Evolutionary conservation across 1,140 invertebrate genomes (phyloP).

Genomic region (Nasonia giraulti): DNA sequence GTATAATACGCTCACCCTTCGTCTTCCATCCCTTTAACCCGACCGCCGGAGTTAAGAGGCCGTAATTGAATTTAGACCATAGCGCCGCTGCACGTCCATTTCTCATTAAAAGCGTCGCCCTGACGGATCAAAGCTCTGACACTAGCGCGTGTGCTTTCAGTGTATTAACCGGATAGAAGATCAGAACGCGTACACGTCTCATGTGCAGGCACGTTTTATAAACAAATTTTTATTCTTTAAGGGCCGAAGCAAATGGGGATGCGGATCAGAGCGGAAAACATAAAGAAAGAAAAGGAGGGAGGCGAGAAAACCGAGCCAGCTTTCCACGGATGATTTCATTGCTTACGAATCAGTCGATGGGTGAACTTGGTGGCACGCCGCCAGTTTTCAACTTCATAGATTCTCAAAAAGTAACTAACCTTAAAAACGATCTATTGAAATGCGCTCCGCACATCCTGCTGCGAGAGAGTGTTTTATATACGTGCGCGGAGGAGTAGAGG

Average conservation of each 20-base stretch:
- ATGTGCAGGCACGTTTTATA: background rate
- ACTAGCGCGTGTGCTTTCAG: background rate
- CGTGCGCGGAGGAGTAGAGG: background rate
- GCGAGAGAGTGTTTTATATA: background rate
- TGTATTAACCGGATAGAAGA: background rate
- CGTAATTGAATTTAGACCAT: conserved; percentile 73
- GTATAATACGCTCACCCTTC: background rate
- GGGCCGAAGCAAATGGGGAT: too few species aligned
- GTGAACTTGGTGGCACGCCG: conserved; percentile 14
- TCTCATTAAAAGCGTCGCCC: conserved; percentile 61
- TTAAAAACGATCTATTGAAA: conserved; percentile 37
- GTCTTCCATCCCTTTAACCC: conserved; percentile 20
- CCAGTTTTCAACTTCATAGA: conserved; percentile 43
- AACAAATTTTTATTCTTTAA: background rate
- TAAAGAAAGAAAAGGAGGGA: background rate
- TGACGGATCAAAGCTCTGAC: conserved; percentile 68
- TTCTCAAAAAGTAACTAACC: conserved; percentile 42
- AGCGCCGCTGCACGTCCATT: conserved; percentile 65
- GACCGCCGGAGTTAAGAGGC: conserved; percentile 65
- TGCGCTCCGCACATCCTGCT: background rate
- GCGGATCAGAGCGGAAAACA: background rate
- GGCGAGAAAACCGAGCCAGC: background rate
- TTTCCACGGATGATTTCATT: conserved; percentile 24
- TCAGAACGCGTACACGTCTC: background rate
- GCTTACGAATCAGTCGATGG: conserved; percentile 28